phyloP scores from a whole-genome alignment of 2,888 invertebrate species.

The Carterocephalus palaemon region DNA sequence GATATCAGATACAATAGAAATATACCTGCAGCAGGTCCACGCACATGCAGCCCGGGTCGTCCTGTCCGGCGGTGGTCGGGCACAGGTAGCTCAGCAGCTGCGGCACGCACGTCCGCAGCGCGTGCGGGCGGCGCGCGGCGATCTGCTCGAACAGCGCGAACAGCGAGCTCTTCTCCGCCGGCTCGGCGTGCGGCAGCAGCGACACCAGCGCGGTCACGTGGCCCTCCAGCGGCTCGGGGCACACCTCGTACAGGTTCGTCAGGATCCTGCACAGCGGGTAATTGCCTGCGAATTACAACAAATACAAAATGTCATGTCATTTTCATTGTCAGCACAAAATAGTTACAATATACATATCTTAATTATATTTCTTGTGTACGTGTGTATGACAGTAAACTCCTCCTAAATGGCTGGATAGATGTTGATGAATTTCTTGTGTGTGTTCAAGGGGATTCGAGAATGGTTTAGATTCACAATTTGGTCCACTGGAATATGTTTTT shows the following conservation, averaged over 20 bases:
- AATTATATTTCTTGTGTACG: too few species aligned
- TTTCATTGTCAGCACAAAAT: slow-evolving; percentile 14
- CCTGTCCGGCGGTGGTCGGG: slow-evolving; percentile 54
- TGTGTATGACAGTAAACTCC: too few species aligned
- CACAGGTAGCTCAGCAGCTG: slow-evolving; percentile 88
- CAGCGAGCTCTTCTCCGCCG: slow-evolving; percentile 90
- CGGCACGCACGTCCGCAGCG: slow-evolving; percentile 89
- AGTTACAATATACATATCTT: too few species aligned
- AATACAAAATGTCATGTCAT: neutral
- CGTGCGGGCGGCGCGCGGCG: slow-evolving; percentile 87
- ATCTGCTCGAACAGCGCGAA: slow-evolving; percentile 90
- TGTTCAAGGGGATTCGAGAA: too few species aligned
- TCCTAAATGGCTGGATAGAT: too few species aligned
- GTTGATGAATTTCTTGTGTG: too few species aligned
- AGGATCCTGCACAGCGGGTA: slow-evolving; percentile 92
- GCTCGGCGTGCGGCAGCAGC: slow-evolving; percentile 89
- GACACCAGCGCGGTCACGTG: slow-evolving; percentile 90
- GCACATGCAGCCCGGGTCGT: slow-evolving; percentile 68
- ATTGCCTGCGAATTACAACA: slow-evolving; percentile 87
- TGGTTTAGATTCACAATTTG: too few species aligned
- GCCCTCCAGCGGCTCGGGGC: slow-evolving; percentile 90
- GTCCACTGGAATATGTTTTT: too few species aligned
- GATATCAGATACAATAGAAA: too few species aligned
- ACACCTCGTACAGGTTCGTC: slow-evolving; percentile 93
- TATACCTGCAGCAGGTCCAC: slow-evolving; percentile 68